phyloP scores from a whole-genome alignment of 2,113 vertebrate species.

The Alouatta palliata region DNA sequence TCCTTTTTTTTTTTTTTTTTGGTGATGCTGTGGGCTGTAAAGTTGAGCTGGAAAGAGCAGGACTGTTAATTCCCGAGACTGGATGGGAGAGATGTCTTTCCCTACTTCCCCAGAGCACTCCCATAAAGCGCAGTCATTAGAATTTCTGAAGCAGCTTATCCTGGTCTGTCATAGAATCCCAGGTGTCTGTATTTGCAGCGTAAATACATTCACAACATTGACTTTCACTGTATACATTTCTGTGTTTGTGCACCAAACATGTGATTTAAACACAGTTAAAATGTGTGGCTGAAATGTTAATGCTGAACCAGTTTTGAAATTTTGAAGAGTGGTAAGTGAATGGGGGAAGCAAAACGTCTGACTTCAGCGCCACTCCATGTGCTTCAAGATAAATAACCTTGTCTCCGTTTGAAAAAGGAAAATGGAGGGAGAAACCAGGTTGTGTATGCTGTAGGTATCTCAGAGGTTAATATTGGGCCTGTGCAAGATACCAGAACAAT shows the following conservation, averaged over 20 bases:
- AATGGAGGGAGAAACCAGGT: neutral
- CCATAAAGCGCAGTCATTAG: neutral
- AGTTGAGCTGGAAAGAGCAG: constrained; percentile 24
- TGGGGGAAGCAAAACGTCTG: neutral
- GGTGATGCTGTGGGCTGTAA: constrained; percentile 5
- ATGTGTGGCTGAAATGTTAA: neutral
- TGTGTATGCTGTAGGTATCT: neutral
- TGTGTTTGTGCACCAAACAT: neutral
- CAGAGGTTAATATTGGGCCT: neutral
- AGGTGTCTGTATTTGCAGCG: neutral
- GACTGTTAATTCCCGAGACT: constrained; percentile 49
- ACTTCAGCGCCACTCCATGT: neutral
- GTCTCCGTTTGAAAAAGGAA: neutral
- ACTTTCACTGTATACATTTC: neutral
- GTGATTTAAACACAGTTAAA: neutral
- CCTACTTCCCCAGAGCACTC: neutral
- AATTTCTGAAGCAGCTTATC: neutral
- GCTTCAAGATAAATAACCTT: neutral
- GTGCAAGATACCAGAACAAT: neutral
- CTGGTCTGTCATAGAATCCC: neutral
- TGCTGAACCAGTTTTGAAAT: neutral
- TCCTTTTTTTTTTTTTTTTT: neutral
- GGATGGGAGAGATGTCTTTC: neutral
- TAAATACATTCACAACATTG: neutral
- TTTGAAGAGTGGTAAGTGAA: neutral